A percentile compares a stretch with the other conserved stretches of the same genome.
Conservation (phyloP, 2,113 vertebrate species). For the Camarhynchus parvulus region DNA sequence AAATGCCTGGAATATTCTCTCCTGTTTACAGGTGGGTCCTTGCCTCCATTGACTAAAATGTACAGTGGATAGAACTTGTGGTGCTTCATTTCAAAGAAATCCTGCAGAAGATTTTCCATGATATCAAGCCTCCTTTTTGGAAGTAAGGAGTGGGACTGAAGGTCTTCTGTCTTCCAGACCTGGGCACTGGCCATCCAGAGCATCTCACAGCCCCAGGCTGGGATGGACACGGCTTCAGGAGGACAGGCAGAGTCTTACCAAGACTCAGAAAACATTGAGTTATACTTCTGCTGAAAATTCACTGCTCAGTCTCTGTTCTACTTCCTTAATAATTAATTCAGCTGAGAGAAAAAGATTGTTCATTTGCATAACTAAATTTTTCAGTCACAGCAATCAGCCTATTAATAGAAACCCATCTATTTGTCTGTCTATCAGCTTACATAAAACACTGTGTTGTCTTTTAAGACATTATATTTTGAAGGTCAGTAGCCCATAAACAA, state of each 20-base stretch:
- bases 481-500: neutral
- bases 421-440: conserved; percentile 32
- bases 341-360: conserved; percentile 8
- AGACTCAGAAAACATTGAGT: neutral
- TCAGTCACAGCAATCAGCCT: conserved; percentile 33
- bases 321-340: conserved; percentile 55
- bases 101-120: neutral
- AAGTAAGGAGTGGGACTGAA: neutral
- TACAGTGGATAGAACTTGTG: neutral
- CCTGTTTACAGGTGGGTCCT: neutral
- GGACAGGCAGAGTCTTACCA: neutral
- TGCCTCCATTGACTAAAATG: neutral
- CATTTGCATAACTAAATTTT: conserved; percentile 58
- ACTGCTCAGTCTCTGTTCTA: neutral
- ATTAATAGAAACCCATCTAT: conserved; percentile 58
- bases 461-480: neutral
- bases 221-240: neutral
- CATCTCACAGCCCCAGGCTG: rapidly evolving
- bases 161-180: neutral
- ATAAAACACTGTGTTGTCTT: conserved; percentile 2
- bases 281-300: neutral
- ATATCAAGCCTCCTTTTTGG: rapidly evolving
- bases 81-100: neutral
- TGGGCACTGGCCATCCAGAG: neutral
- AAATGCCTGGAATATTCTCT: neutral